Evolutionary conservation across 2,113 vertebrate genomes (phyloP).

Genomic region (Butorides virescens): DNA sequence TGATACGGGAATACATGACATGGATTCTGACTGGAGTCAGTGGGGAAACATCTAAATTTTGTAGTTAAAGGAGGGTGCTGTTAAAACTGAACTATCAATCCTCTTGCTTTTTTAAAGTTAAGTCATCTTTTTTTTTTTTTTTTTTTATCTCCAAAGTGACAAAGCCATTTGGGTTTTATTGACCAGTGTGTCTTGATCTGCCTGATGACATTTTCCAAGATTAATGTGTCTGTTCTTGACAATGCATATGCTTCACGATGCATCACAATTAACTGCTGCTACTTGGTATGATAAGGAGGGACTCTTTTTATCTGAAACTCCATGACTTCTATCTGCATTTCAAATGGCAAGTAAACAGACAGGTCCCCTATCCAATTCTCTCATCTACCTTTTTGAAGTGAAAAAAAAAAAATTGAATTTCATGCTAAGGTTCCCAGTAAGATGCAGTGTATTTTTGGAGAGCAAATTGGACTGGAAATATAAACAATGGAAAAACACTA

Average conservation of each 20-base stretch:
- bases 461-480: background rate
- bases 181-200: constrained; percentile 39
- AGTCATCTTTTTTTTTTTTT: background rate
- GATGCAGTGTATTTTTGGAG: background rate
- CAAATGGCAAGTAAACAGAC: constrained; percentile 27
- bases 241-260: constrained; percentile 6
- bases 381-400: constrained; percentile 5
- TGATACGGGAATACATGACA: background rate
- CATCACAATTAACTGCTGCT: constrained; percentile 49
- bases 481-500: background rate
- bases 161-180: constrained; percentile 55
- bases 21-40: background rate
- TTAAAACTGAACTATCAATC: background rate
- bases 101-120: background rate
- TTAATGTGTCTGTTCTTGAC: constrained; percentile 50
- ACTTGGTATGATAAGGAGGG: constrained; percentile 15
- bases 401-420: background rate
- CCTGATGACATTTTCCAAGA: constrained; percentile 48
- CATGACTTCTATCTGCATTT: constrained; percentile 40
- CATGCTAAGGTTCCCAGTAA: background rate
- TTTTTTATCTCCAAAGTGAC: background rate
- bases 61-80: background rate
- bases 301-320: constrained; percentile 21
- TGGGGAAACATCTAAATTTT: background rate
- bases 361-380: background rate